Evolutionary conservation across 2,797 vertebrate genomes (phyloP).

Genomic region (Chaenodraco wilsoni): DNA sequence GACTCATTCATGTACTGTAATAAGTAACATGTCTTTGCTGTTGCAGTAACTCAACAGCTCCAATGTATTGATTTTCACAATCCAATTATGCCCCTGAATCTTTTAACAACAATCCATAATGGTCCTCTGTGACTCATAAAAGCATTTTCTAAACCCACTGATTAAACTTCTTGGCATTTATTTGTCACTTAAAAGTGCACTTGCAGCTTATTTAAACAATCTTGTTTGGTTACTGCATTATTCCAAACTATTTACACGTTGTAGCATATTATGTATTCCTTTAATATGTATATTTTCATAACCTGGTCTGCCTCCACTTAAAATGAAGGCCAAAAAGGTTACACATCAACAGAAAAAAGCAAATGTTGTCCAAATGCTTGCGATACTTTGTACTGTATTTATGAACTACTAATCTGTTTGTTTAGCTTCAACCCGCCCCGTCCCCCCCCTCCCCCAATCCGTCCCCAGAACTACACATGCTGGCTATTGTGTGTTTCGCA

Average conservation of each 20-base stretch:
- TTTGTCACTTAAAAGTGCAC: not conserved
- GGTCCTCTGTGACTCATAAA: not conserved
- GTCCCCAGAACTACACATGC: no score
- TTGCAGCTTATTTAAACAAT: not conserved
- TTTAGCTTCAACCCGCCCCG: no score
- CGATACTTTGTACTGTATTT: no score
- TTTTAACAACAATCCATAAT: not conserved
- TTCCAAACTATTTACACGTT: not conserved
- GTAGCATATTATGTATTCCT: not conserved
- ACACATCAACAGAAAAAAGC: no score
- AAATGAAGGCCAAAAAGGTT: no score
- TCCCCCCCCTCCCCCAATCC: no score
- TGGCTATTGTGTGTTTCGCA: no score
- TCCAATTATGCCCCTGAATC: not conserved
- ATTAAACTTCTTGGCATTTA: not conserved
- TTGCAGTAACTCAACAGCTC: conserved; percentile 8
- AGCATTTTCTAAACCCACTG: not conserved
- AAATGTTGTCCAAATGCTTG: no score
- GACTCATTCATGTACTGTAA: conserved; percentile 9
- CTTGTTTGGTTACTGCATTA: not conserved
- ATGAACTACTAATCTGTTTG: no score
- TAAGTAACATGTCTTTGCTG: not conserved
- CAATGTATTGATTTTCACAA: not conserved
- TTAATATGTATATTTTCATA: not conserved
- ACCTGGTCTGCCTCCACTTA: no score